Evolutionary conservation across 2,113 vertebrate genomes (phyloP), one percentile per base, ranked within the genome.

Genomic region (Coptodon rendalli): DNA sequence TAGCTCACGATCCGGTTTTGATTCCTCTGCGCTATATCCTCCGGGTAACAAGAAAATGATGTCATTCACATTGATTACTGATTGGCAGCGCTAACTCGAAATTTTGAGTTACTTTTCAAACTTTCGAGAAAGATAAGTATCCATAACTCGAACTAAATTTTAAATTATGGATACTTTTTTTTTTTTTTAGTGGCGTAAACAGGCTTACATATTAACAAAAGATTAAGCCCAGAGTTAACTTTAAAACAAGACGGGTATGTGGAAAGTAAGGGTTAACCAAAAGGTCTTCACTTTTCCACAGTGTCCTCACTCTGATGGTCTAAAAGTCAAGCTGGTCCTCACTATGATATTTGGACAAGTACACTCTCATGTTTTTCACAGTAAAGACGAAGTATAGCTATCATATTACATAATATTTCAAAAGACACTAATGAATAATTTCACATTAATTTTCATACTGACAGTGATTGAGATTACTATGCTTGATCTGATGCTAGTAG

Each of bases 181-280:
- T 59, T 16, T 13, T 2, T 59, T 59, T 59, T 59, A 59, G 56
- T 29, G 24, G 24, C 7, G 2, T 29, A 59, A 59, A 59, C 24
- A 29, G 1, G 24, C 7, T 59, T 59, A 29, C 3, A 59, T 59
- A 59, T 59, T 61, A 17, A 61, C 5, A 9, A 45, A 16, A 73
- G 2, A 45, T 0, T 73, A 14, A 27, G 5, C 68, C 8, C 3
- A 43, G 22, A 9, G 68, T 5, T 73, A 73, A 45, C 38, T 2
- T 45, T 73, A 27, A 27, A 73, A 45, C 13, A 9, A 73, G 1
- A 6, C 0, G 7, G 36, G n/a, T 9, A 4, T 2, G 36, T 40
- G n/a, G n/a, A 40, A 71, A 8, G 63, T 40, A 68, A 68, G 63
- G 63, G 11, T 38, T 68, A 38, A 22, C 63, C 4, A 24, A 38